These are phyloP conservation scores for Maconellicoccus hirsutus DNA, from an alignment of 1,140 invertebrate species.

Conservation along the genomic window DNA sequence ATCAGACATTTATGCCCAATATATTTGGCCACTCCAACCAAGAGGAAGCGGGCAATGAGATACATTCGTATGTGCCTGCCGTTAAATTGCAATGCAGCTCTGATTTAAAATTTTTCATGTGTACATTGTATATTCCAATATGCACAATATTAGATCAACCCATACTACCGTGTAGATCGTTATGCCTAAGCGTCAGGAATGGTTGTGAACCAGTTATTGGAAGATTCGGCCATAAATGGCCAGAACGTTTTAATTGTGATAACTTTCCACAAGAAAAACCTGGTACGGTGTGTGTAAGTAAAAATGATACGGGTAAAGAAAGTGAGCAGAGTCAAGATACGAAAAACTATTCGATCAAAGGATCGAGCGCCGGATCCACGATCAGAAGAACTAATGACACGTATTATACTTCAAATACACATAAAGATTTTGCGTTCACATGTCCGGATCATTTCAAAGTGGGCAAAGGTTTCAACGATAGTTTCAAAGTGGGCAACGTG, in stretches of 20 bases:
- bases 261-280: constrained; percentile 66
- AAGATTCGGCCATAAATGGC: constrained; percentile 89
- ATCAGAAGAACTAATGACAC: background rate
- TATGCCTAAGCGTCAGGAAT: constrained; percentile 74
- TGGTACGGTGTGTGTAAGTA: constrained; percentile 69
- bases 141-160: constrained; percentile 85
- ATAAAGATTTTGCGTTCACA: constrained; percentile 63
- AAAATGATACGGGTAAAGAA: constrained; percentile 40
- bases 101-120: constrained; percentile 89
- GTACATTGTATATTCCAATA: constrained; percentile 89
- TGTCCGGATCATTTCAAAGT: constrained; percentile 78
- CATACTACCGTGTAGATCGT: constrained; percentile 80
- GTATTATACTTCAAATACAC: constrained; percentile 28
- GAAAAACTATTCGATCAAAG: background rate
- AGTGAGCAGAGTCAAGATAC: background rate
- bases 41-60: constrained; percentile 85
- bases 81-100: constrained; percentile 91
- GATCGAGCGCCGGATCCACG: background rate
- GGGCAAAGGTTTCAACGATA: constrained; percentile 62
- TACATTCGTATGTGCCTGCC: constrained; percentile 89
- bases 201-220: constrained; percentile 89
- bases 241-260: constrained; percentile 79
- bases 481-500: constrained; percentile 68
- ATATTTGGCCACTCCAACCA: constrained; percentile 84
- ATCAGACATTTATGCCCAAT: constrained; percentile 94